Evolutionary conservation across 2,888 invertebrate species (phyloP), one percentile per base, ranked within the genome.

Genomic region (Luffia ferchaultella): DNA sequence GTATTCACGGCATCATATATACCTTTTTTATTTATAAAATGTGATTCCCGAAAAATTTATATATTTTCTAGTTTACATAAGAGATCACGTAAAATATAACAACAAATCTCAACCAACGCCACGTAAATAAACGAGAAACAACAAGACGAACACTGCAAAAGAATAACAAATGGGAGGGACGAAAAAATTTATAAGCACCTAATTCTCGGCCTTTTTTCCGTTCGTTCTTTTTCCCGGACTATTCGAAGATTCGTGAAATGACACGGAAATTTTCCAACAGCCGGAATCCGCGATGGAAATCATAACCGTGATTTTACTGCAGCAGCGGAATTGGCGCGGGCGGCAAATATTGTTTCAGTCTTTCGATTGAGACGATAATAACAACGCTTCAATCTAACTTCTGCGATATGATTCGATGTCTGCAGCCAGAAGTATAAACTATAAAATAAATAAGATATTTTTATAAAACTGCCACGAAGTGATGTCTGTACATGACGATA

Each of bases 381-480:
- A 77, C 76, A 74, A 77, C 76, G 77, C 76, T 74, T 75, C 76
- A 76, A 78, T 76, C 69, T 70, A 70, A 75, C 73, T 76, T 74
- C 73, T 74, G 70, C 75, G 71, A 76, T 77, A 76, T 77, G 76
- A 72, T 62, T 67, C 60, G 62, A 62, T 62, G 67, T 63, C 30
- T 12, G 30, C 30, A 12, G n/a, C n/a, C n/a, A n/a, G n/a, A n/a
- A n/a, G n/a, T n/a, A n/a, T n/a, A n/a, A n/a, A n/a, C n/a, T n/a
- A n/a, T n/a, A n/a, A n/a, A n/a, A n/a, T n/a, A n/a, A n/a, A n/a
- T n/a, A n/a, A n/a, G n/a, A n/a, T n/a, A n/a, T n/a, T n/a, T n/a
- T n/a, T n/a, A n/a, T n/a, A n/a, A n/a, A n/a, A n/a, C n/a, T n/a
- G n/a, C n/a, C n/a, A n/a, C n/a, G n/a, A n/a, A n/a, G n/a, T n/a